Conservation (phyloP, 2,797 vertebrate species). For the Malacoraja senta region DNA sequence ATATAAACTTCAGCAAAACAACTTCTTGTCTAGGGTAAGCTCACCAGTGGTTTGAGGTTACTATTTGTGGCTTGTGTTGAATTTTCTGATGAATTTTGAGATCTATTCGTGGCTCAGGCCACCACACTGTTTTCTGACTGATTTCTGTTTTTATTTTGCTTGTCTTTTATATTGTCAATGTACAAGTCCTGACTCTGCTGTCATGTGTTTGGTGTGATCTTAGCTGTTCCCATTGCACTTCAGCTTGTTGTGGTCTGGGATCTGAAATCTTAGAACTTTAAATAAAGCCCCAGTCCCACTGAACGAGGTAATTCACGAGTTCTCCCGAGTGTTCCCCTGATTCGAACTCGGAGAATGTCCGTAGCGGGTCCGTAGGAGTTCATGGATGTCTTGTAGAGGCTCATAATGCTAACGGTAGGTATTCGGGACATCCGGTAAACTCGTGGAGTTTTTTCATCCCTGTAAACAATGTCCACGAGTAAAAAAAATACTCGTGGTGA, state of each 20-base stretch:
- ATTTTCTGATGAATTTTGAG: background rate
- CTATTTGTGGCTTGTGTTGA: background rate
- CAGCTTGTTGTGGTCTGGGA: background rate
- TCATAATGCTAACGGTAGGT: too few relatives aligned
- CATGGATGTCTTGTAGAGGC: too few relatives aligned
- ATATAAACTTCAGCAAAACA: background rate
- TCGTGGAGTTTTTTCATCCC: too few relatives aligned
- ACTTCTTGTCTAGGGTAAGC: constrained; percentile 14
- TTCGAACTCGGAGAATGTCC: too few relatives aligned
- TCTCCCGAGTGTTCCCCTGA: too few relatives aligned
- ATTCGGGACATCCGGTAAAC: too few relatives aligned
- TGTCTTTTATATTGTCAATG: background rate
- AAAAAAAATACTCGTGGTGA: too few relatives aligned
- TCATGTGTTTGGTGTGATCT: background rate
- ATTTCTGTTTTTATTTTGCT: background rate
- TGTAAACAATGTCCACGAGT: too few relatives aligned
- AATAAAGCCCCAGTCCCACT: too few relatives aligned
- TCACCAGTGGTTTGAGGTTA: constrained; percentile 4
- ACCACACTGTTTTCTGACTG: background rate
- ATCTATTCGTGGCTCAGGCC: background rate
- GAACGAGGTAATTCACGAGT: too few relatives aligned
- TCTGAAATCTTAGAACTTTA: background rate
- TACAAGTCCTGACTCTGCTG: background rate
- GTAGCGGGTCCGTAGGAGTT: too few relatives aligned
- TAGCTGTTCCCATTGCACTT: background rate